phyloP scores from a whole-genome alignment of 2,797 vertebrate genomes.

The Hippocampus kuda region DNA sequence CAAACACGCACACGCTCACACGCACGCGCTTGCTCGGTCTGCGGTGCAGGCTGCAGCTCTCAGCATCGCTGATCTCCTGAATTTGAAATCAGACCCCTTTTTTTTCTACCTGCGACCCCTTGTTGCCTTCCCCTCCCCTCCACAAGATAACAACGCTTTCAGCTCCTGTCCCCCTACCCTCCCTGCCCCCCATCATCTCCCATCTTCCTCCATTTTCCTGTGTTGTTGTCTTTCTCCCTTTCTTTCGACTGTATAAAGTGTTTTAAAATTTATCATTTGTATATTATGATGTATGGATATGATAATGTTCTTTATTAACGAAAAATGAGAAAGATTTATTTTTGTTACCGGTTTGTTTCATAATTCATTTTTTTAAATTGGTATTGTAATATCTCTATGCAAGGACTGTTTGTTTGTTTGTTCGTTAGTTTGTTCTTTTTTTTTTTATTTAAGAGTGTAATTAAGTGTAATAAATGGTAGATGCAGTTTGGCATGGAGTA shows the following conservation, averaged over 20 bases:
- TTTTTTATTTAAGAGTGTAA: conserved; percentile 99
- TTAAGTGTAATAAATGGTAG: conserved; percentile 99
- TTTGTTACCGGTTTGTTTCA: conserved; percentile 99
- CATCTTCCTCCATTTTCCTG: conserved; percentile 24
- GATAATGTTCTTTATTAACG: conserved; percentile 99
- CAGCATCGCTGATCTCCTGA: conserved; percentile 56
- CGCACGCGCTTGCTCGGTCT: conserved; percentile 18
- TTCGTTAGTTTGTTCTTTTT: conserved; percentile 67
- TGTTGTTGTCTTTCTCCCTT: conserved; percentile 49
- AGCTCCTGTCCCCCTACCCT: conserved; percentile 20
- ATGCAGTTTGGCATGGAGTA: conserved; percentile 82
- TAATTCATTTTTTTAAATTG: conserved; percentile 99
- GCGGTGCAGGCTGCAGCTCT: conserved; percentile 41
- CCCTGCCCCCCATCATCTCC: not conserved
- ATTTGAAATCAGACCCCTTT: conserved; percentile 54
- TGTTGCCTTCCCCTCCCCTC: conserved; percentile 10
- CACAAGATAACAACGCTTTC: conserved; percentile 43
- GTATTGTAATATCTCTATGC: conserved; percentile 99
- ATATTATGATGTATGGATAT: conserved; percentile 96
- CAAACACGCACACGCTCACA: not conserved
- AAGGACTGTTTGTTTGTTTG: conserved; percentile 85
- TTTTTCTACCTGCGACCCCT: conserved; percentile 55
- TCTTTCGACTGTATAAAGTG: conserved; percentile 95
- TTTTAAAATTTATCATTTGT: conserved; percentile 98
- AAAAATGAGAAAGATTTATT: conserved; percentile 90